These are phyloP conservation scores for Leptatherina wallacei DNA, from an alignment of 2,797 vertebrate species.

Conservation along the genomic window DNA sequence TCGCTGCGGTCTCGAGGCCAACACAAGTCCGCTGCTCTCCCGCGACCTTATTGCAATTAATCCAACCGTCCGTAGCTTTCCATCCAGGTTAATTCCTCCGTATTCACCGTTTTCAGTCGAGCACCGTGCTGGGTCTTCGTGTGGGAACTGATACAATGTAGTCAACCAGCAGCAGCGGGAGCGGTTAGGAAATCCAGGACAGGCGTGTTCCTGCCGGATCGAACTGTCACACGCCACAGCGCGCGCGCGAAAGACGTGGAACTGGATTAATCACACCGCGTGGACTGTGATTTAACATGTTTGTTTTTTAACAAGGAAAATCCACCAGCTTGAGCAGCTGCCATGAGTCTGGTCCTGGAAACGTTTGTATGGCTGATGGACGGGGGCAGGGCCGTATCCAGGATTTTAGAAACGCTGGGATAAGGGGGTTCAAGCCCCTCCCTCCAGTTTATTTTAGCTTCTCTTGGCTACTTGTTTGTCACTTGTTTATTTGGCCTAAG, in stretches of 20 bases:
- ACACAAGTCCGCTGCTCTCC: slow-evolving; percentile 46
- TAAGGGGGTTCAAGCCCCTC: background rate
- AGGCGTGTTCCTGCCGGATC: slow-evolving; percentile 64
- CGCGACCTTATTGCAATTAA: slow-evolving; percentile 63
- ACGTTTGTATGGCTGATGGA: background rate
- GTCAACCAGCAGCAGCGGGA: slow-evolving; percentile 76
- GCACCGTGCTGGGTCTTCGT: slow-evolving; percentile 71
- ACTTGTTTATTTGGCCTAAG: too few relatives aligned
- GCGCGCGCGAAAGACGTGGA: slow-evolving; percentile 71
- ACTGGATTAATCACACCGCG: slow-evolving; percentile 52
- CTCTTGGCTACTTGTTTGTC: background rate
- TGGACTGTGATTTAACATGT: slow-evolving; percentile 30
- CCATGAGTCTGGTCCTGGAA: background rate
- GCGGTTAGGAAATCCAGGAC: slow-evolving; percentile 79
- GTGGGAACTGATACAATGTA: slow-evolving; percentile 87
- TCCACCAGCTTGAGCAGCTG: background rate
- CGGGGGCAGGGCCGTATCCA: background rate
- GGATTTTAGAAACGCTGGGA: slow-evolving; percentile 2
- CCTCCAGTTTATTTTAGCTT: background rate
- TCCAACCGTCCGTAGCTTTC: slow-evolving; percentile 70
- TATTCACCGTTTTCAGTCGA: slow-evolving; percentile 66
- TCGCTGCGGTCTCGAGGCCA: slow-evolving; percentile 53
- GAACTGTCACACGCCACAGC: slow-evolving; percentile 58
- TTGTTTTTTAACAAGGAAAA: background rate
- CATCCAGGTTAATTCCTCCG: slow-evolving; percentile 80